Conservation (phyloP, 2,888 invertebrate species). For the Crematogaster levior region DNA sequence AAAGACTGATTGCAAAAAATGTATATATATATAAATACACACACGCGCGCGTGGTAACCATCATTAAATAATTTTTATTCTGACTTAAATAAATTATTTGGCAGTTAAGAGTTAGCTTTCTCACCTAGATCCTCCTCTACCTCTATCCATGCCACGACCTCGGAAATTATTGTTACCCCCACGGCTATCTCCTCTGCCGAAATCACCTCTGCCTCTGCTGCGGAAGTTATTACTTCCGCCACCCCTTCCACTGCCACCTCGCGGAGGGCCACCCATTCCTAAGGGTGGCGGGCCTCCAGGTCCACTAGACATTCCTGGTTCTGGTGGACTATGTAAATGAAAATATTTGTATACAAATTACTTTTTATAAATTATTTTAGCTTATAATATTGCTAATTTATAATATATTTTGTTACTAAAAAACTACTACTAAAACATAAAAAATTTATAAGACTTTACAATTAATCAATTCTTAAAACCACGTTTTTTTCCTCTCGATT, state of each 20-base stretch:
- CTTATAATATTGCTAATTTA: too few species aligned
- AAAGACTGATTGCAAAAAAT: neutral
- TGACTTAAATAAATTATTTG: neutral
- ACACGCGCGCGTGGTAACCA: too few species aligned
- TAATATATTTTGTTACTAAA: too few species aligned
- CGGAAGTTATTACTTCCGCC: slow-evolving; percentile 78
- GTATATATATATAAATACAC: too few species aligned
- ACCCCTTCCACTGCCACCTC: slow-evolving; percentile 80
- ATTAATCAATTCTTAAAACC: too few species aligned
- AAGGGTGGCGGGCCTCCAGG: slow-evolving; percentile 80
- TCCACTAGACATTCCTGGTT: slow-evolving; percentile 79
- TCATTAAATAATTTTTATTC: neutral
- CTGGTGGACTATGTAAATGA: slow-evolving; percentile 78
- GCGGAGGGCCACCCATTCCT: slow-evolving; percentile 81
- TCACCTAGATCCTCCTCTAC: slow-evolving; percentile 86
- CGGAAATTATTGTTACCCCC: slow-evolving; percentile 79
- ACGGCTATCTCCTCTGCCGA: slow-evolving; percentile 85
- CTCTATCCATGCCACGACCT: slow-evolving; percentile 84
- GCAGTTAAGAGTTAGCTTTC: neutral
- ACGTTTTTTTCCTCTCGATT: too few species aligned
- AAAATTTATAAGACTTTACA: too few species aligned
- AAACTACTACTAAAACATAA: too few species aligned
- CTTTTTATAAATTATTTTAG: neutral
- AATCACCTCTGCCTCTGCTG: slow-evolving; percentile 81
- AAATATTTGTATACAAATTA: too few species aligned